phyloP scores from a whole-genome alignment of 2,113 vertebrate genomes.

The Halcyon senegalensis region DNA sequence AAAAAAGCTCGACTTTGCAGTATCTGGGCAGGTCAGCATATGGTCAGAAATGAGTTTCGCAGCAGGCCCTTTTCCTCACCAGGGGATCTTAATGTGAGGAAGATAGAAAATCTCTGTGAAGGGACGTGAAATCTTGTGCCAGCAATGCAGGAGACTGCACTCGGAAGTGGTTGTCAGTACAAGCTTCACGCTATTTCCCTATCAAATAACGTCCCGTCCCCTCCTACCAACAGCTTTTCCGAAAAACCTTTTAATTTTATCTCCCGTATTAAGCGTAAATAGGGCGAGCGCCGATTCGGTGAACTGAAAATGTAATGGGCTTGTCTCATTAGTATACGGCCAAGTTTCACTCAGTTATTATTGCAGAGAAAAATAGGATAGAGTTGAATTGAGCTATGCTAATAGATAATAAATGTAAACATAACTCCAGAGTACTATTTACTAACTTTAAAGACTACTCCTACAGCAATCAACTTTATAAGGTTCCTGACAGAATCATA shows the following conservation, averaged over 20 bases:
- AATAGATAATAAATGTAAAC: constrained; percentile 68
- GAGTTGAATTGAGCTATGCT: constrained; percentile 51
- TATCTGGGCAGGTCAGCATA: constrained; percentile 43
- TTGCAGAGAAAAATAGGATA: constrained; percentile 6
- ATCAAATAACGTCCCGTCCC: neutral
- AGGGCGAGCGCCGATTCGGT: constrained; percentile 3
- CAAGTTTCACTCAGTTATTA: constrained; percentile 39
- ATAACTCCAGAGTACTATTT: constrained; percentile 74
- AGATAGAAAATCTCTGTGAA: constrained; percentile 46
- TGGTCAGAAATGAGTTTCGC: constrained; percentile 57
- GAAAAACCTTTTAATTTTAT: constrained; percentile 42
- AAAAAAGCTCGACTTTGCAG: neutral
- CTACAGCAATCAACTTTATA: constrained; percentile 79
- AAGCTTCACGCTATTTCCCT: neutral
- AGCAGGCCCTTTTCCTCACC: constrained; percentile 39
- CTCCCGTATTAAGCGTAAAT: neutral
- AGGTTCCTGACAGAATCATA: constrained; percentile 81
- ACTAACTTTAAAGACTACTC: constrained; percentile 68
- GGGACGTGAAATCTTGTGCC: neutral
- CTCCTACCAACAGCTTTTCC: constrained; percentile 27
- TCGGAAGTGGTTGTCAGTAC: constrained; percentile 31
- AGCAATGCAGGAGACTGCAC: neutral
- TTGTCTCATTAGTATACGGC: constrained; percentile 29
- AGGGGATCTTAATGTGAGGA: constrained; percentile 5
- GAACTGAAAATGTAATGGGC: constrained; percentile 29